Evolutionary conservation across 1,140 invertebrate species (phyloP).

Genomic region (Aphelenchoides avenae): DNA sequence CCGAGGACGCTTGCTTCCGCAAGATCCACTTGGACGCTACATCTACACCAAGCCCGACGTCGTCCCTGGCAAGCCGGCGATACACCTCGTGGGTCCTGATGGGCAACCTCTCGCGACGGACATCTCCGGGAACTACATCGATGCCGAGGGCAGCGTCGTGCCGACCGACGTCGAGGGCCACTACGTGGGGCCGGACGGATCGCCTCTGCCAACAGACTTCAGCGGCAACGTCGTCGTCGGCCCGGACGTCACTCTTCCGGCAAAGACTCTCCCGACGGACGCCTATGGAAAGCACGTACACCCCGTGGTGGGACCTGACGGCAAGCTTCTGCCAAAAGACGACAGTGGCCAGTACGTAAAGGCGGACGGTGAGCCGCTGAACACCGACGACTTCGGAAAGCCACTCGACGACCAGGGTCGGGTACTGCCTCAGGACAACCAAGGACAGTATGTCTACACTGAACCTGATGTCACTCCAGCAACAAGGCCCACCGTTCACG

Average conservation of each 20-base stretch:
- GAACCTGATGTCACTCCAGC: too few species aligned
- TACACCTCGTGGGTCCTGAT: slow-evolving; percentile 49
- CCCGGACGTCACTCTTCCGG: background rate
- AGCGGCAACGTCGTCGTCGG: slow-evolving; percentile 28
- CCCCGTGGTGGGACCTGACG: slow-evolving; percentile 32
- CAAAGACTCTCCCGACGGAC: slow-evolving; percentile 25
- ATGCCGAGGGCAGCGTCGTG: slow-evolving; percentile 29
- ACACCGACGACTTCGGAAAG: slow-evolving; percentile 23
- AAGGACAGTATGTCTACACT: slow-evolving; percentile 27
- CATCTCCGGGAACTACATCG: slow-evolving; percentile 23
- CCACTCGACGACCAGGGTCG: slow-evolving; percentile 26
- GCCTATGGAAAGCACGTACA: slow-evolving; percentile 13
- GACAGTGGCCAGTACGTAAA: slow-evolving; percentile 25
- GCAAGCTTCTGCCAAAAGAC: slow-evolving; percentile 35
- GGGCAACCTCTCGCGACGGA: slow-evolving; percentile 37
- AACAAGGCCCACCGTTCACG: too few species aligned
- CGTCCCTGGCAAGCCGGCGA: too few species aligned
- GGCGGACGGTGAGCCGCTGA: slow-evolving; percentile 28
- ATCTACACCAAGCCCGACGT: slow-evolving; percentile 32
- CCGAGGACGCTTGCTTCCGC: slow-evolving; percentile 35
- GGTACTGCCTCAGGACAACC: slow-evolving; percentile 23
- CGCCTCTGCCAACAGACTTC: slow-evolving; percentile 39
- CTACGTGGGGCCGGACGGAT: slow-evolving; percentile 30
- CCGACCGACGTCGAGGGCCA: slow-evolving; percentile 38
- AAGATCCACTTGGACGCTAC: slow-evolving; percentile 34